Evolutionary conservation across 2,113 vertebrate species (phyloP).

Genomic region (Anas platyrhynchos): DNA sequence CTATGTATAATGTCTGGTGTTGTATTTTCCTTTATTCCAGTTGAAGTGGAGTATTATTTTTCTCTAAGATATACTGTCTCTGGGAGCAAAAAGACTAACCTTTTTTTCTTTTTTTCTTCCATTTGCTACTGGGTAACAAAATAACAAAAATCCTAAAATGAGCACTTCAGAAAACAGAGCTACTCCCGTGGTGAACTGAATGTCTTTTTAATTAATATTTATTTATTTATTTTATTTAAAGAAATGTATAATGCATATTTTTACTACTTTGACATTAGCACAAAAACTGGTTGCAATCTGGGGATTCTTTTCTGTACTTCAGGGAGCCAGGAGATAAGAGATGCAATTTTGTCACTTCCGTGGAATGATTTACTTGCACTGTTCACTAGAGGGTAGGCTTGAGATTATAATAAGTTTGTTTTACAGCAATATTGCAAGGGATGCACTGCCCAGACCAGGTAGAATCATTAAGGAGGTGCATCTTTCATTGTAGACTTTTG

Average conservation of each 20-base stretch:
- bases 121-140: conserved; percentile 10
- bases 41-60: not conserved
- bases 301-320: not conserved
- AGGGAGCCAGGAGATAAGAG: not conserved
- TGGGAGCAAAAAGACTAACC: not conserved
- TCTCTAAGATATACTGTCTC: not conserved
- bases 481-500: not conserved
- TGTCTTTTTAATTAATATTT: not conserved
- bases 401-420: conserved; percentile 38
- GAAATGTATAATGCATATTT: not conserved
- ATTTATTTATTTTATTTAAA: too few species aligned
- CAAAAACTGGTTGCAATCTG: not conserved
- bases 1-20: not conserved
- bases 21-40: not conserved
- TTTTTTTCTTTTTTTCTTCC: not conserved
- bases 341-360: not conserved
- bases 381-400: conserved; percentile 74
- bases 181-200: not conserved
- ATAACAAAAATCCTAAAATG: not conserved
- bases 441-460: not conserved
- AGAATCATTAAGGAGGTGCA: not conserved
- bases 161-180: not conserved
- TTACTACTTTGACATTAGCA: not conserved
- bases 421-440: not conserved
- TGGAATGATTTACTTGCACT: conserved; percentile 34